A percentile compares a stretch with the other conserved stretches of the same genome.
Evolutionary conservation across 1,140 invertebrate genomes (phyloP).

Genomic region (Drosophila punjabiensis): DNA sequence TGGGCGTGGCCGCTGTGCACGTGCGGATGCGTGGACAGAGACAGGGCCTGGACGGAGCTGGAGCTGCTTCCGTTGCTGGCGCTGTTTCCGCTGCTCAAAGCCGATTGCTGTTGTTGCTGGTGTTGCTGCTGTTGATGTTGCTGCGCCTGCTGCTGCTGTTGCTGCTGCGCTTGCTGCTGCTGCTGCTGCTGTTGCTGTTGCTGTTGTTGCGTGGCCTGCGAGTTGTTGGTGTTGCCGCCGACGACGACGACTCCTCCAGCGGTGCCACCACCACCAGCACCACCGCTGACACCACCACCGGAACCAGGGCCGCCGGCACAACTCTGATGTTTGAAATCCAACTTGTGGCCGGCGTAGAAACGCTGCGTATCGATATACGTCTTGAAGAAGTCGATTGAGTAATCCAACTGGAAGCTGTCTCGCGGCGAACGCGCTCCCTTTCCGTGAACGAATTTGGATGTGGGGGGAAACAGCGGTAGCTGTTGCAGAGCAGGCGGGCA

Average conservation of each 20-base stretch:
- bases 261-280: constrained; percentile 80
- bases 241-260: constrained; percentile 85
- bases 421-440: constrained; percentile 64
- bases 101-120: constrained; percentile 34
- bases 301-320: constrained; percentile 86
- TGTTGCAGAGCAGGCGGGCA: constrained; percentile 4
- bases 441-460: constrained; percentile 21
- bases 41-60: constrained; percentile 35
- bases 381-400: constrained; percentile 84
- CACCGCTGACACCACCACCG: constrained; percentile 84
- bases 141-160: constrained; percentile 23
- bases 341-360: constrained; percentile 86
- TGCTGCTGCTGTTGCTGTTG: constrained; percentile 34
- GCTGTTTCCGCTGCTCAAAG: constrained; percentile 30
- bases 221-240: constrained; percentile 68
- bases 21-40: constrained; percentile 34
- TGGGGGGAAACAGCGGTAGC: not conserved
- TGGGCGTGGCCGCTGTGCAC: constrained; percentile 59
- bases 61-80: constrained; percentile 54
- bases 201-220: constrained; percentile 26
- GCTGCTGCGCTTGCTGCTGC: constrained; percentile 34
- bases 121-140: constrained; percentile 28
- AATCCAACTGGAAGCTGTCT: constrained; percentile 82
- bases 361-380: constrained; percentile 85
- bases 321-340: constrained; percentile 87